Conservation (phyloP, 2,113 vertebrate species). For the Vidua chalybeata region DNA sequence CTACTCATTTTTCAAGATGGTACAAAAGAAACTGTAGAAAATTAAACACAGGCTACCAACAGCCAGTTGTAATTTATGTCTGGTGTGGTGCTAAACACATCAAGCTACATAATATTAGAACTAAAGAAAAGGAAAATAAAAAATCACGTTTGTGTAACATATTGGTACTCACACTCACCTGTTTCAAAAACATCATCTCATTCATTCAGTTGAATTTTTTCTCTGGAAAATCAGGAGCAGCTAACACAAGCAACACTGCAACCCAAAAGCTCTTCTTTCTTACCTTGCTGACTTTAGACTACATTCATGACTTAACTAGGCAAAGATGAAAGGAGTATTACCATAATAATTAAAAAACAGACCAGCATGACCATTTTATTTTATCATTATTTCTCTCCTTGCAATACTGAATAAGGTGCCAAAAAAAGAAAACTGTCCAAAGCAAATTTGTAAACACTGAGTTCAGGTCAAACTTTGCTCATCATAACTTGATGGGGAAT, state of each 20-base stretch:
- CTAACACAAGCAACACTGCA: background rate
- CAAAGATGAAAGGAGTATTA: background rate
- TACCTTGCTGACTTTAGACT: background rate
- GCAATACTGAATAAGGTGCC: background rate
- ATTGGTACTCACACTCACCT: background rate
- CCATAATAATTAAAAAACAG: background rate
- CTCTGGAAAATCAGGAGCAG: background rate
- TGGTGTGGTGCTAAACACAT: background rate
- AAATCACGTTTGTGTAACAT: background rate
- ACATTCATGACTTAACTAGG: background rate
- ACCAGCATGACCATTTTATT: background rate
- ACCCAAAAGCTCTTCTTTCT: background rate
- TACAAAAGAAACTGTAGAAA: background rate
- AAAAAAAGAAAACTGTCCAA: background rate
- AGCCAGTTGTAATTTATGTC: background rate
- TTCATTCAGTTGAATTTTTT: background rate
- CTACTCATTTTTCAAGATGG: background rate
- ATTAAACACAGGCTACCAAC: background rate
- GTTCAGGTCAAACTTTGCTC: background rate
- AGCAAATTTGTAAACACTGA: background rate
- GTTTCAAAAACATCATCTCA: background rate
- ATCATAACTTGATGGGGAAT: accelerated
- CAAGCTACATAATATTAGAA: background rate
- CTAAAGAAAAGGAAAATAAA: background rate
- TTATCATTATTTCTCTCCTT: background rate